Percentiles rank a stretch among this genome's conserved stretches.
Evolutionary conservation across 2,797 vertebrate genomes (phyloP).

Genomic region (Rhynchotus rufescens): DNA sequence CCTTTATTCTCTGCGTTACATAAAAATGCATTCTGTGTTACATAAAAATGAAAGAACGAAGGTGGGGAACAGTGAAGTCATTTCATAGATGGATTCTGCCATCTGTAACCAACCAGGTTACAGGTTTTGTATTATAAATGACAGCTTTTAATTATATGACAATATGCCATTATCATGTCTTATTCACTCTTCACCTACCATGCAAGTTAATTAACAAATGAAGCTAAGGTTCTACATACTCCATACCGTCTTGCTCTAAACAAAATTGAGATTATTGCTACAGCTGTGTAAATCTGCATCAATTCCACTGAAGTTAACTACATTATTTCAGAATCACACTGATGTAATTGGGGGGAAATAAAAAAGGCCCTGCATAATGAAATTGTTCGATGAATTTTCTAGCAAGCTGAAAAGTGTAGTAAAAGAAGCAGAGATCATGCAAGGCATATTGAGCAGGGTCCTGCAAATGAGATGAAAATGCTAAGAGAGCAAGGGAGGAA

Average conservation of each 20-base stretch:
- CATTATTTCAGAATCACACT: neutral
- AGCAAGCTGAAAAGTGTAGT: neutral
- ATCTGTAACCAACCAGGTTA: neutral
- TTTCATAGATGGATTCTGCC: neutral
- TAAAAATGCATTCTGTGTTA: neutral
- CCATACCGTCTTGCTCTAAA: neutral
- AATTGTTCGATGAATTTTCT: neutral
- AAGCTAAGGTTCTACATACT: neutral
- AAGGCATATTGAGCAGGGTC: fast-evolving
- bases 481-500: neutral
- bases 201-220: neutral
- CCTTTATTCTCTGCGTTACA: neutral
- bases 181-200: neutral
- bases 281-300: neutral
- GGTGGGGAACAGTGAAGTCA: neutral
- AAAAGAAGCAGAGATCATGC: neutral
- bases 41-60: neutral
- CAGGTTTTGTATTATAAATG: neutral
- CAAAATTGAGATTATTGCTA: neutral
- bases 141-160: neutral
- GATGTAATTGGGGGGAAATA: neutral
- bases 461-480: neutral
- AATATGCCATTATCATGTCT: neutral
- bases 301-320: neutral
- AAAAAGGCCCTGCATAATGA: neutral